Conservation (phyloP, 1,140 invertebrate species). For the Bombus balteatus region DNA sequence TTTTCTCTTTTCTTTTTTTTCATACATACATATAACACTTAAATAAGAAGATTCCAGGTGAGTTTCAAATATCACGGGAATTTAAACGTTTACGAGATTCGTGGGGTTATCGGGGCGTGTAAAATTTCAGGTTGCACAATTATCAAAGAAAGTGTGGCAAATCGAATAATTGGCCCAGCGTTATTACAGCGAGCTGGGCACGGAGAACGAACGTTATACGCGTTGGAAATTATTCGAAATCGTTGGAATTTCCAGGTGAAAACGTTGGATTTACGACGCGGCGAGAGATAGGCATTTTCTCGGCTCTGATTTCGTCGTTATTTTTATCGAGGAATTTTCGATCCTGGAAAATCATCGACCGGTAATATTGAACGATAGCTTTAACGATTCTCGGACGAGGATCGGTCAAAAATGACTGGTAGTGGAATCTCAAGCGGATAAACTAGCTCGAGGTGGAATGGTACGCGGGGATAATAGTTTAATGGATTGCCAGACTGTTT, state of each 20-base stretch:
- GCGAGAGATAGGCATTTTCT: neutral
- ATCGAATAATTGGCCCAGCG: neutral
- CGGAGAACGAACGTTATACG: neutral
- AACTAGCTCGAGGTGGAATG: neutral
- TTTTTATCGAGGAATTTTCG: neutral
- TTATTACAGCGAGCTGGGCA: neutral
- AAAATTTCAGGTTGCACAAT: neutral
- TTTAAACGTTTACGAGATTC: neutral
- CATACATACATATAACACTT: neutral
- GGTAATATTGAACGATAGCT: constrained; percentile 1
- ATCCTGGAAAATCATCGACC: neutral
- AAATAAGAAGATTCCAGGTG: neutral
- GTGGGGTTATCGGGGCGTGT: too few species aligned
- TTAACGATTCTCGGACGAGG: neutral
- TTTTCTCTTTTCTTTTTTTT: neutral
- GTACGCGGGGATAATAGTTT: constrained; percentile 24
- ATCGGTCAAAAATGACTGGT: neutral
- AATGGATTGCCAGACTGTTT: constrained; percentile 33
- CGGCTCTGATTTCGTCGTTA: neutral
- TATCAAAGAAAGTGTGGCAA: neutral
- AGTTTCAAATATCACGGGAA: neutral
- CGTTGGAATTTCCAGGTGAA: neutral
- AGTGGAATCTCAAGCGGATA: neutral
- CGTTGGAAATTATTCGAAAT: neutral
- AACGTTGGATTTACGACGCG: neutral